phyloP scores from a whole-genome alignment of 2,113 vertebrate species.

The Camelus dromedarius region DNA sequence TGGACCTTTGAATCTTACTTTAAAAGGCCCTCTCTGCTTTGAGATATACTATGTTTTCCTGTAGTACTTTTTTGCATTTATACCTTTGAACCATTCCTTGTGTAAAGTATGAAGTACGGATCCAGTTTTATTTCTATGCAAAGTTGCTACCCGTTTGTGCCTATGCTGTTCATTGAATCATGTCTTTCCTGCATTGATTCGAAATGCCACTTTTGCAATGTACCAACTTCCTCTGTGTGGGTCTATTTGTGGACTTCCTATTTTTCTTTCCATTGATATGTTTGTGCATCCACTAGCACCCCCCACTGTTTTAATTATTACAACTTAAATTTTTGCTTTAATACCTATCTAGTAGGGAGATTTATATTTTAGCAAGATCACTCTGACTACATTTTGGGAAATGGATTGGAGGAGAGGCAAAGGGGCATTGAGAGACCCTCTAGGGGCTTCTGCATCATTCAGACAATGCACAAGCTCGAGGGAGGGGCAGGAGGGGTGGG shows the following conservation, averaged over 20 bases:
- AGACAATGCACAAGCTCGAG: background rate
- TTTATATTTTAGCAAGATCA: constrained; percentile 22
- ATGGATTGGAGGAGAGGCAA: background rate
- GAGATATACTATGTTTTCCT: background rate
- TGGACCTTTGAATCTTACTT: constrained; percentile 28
- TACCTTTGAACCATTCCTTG: background rate
- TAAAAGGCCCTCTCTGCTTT: background rate
- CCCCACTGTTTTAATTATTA: background rate
- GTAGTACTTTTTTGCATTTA: background rate
- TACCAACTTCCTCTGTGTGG: background rate
- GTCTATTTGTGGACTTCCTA: background rate
- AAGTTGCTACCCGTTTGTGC: background rate
- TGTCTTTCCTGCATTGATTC: background rate
- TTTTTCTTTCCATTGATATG: background rate
- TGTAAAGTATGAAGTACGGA: background rate
- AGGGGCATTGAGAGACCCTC: background rate
- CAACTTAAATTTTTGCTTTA: constrained; percentile 19
- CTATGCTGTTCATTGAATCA: background rate
- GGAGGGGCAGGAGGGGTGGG: background rate
- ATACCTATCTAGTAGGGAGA: background rate
- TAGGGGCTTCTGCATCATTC: background rate
- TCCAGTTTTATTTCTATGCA: background rate
- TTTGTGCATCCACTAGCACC: background rate
- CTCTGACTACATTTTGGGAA: background rate
- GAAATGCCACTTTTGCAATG: background rate